Evolutionary conservation across 2,797 vertebrate genomes (phyloP).

Genomic region (Pterois miles): DNA sequence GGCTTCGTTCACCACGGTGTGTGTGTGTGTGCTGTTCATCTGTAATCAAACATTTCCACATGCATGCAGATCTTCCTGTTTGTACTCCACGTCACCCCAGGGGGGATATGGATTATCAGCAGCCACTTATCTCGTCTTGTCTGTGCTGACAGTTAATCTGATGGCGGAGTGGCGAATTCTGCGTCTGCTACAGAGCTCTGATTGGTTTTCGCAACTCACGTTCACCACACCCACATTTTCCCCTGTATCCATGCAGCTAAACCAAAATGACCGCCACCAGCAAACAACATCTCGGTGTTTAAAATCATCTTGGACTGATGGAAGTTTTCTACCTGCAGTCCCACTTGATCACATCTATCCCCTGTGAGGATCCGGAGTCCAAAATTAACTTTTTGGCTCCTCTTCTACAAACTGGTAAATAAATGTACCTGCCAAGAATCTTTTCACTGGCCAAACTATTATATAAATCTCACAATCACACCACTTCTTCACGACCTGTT

Average conservation of each 20-base stretch:
- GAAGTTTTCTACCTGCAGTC: neutral
- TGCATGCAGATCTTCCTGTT: slow-evolving; percentile 30
- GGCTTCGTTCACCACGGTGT: slow-evolving; percentile 5
- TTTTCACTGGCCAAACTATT: neutral
- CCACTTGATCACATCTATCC: neutral
- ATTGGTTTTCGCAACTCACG: slow-evolving; percentile 5
- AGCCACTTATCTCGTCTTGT: slow-evolving; percentile 41
- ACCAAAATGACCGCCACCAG: neutral
- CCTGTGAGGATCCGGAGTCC: neutral
- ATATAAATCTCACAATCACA: neutral
- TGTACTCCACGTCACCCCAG: slow-evolving; percentile 14
- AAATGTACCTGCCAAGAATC: slow-evolving; percentile 6
- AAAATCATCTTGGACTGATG: neutral
- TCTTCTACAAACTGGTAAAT: neutral
- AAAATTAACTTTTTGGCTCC: slow-evolving; percentile 2
- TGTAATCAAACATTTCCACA: slow-evolving; percentile 51
- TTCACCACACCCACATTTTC: neutral
- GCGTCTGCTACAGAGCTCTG: slow-evolving; percentile 8
- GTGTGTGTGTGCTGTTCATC: slow-evolving; percentile 29
- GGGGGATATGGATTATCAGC: slow-evolving; percentile 40
- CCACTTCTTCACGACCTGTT: neutral
- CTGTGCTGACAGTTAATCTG: slow-evolving; percentile 49
- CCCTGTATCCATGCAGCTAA: neutral
- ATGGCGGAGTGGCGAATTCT: slow-evolving; percentile 11
- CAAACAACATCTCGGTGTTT: neutral